A percentile compares a stretch with the other conserved stretches of the same genome.
phyloP scores from a whole-genome alignment of 2,888 invertebrate genomes.

The Rhopalosiphum nymphaeae region DNA sequence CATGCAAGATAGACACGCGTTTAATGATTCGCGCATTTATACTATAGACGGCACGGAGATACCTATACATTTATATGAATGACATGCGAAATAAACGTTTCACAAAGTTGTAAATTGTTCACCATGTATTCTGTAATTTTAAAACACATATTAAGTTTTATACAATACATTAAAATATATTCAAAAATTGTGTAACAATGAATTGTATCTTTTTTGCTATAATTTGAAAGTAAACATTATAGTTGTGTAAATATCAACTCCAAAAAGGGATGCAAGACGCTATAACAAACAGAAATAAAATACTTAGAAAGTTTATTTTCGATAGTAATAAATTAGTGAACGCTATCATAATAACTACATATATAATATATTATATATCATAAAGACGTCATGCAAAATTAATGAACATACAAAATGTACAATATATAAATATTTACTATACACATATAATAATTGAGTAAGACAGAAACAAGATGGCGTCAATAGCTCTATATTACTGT shows the following conservation, averaged over 20 bases:
- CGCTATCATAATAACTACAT: neutral
- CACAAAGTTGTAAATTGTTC: neutral
- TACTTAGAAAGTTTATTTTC: slow-evolving; percentile 44
- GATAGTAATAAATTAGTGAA: slow-evolving; percentile 3
- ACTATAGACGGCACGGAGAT: neutral
- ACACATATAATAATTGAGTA: neutral
- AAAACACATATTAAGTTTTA: slow-evolving; percentile 12
- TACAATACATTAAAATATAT: neutral
- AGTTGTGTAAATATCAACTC: neutral
- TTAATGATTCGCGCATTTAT: slow-evolving; percentile 18
- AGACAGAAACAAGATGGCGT: neutral
- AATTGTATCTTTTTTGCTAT: neutral
- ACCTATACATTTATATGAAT: slow-evolving; percentile 44
- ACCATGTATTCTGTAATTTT: neutral
- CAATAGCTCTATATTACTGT: neutral
- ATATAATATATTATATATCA: neutral
- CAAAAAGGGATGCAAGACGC: neutral
- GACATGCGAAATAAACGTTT: slow-evolving; percentile 1
- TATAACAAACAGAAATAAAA: neutral
- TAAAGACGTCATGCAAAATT: neutral
- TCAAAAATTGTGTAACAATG: slow-evolving; percentile 35
- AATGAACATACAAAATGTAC: neutral
- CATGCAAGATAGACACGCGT: neutral
- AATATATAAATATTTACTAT: neutral
- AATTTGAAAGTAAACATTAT: neutral